Base-by-base conservation (phyloP, 2,888 invertebrate species). In the Pyrgus malvae region DNA sequence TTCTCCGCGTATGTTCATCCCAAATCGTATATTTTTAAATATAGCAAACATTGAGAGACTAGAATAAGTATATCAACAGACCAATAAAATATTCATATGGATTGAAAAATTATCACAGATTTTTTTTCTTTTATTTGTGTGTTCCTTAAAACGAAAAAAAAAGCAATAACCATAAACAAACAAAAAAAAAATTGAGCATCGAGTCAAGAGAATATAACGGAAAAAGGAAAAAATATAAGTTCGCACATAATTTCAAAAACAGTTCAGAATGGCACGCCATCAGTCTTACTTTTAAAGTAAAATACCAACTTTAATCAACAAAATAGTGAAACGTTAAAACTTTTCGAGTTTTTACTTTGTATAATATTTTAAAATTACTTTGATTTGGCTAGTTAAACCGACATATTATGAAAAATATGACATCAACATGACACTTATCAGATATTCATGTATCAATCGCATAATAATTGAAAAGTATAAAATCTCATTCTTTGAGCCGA, bases 11-110 rank as follows among this genome's bases (percentile, higher is more conserved):
- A 27, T 12, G 16, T 50, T 41, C 37, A 19, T 17, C 45, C 37
- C 44, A 44, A 51, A 35, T 27, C 12, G 19, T 45, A 44, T 51
- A 42, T 45, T 53, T 37, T 44, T 38, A 45, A 45, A 53, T 53
- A 53, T 53, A 53, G 45, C 45, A 53, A n/a, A 53, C 53, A 38
- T 31, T 38, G 27, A 44, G 23, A 42, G 53, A 53, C 53, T 53
- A 53, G 53, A 53, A 33, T 23, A 41, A n/a, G n/a, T n/a, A 45
- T 53, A 2, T 19, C 44, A 25, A 21, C 21, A 21, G 44, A 53
- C 44, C 51, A 37, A 53, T 49, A 38, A 19, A 21, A 14, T 17
- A 8, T 11, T 19, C 6, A 12, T 41, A 21, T 41, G 14, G 6
- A 21, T 23, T 29, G 16, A 14, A 25, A 48, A 25, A 7, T 41